Evolutionary conservation across 2,113 vertebrate species (phyloP), one percentile per base, ranked within the genome.

Genomic region (Prunella fulvescens): DNA sequence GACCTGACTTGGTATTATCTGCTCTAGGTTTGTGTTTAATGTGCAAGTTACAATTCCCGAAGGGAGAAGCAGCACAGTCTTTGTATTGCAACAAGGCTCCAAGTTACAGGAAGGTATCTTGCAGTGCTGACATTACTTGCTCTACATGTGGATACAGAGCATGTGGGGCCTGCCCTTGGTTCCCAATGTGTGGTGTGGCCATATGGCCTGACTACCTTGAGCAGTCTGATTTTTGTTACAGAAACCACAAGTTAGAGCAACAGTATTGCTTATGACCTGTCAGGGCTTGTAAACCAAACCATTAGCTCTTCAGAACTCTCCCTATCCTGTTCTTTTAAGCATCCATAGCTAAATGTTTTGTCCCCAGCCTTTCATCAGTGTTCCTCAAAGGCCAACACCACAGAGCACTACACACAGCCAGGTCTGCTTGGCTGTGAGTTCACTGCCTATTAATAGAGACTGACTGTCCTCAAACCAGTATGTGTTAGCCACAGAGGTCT

Each of bases 361-460:
- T 70, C 14, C 24, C 25, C 15, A 81, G 67, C 9, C 62, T 84
- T 89, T 83, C 54, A 40, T 23, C 26, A 33, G 15, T 35, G 77
- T 16, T 88, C 47, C 54, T 62, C 66, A 47, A 66, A 83, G 67
- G 67, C 39, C 39, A 76, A 1, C 31, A 62, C 42, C 42, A 47
- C 47, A 48, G 42, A 82, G 42, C 2, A 1, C n/a, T 37, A 20
- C 2, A 2, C 23, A 35, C 28, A 28, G 12, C 24, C 0, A 0
- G 35, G 39, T 90, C 44, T 22, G 10, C 77, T 72, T 87, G 54
- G 15, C 70, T 65, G 18, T 48, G 58, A 39, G 33, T 40, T 84
- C 35, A 39, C 62, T 72, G 29, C 44, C 56, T n/a, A 40, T 69
- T 81, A 39, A 35, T 5, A 72, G 35, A 81, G 33, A 60, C 50